Evolutionary conservation across 2,888 invertebrate species (phyloP).

Genomic region (Cryptocephalus moraei): DNA sequence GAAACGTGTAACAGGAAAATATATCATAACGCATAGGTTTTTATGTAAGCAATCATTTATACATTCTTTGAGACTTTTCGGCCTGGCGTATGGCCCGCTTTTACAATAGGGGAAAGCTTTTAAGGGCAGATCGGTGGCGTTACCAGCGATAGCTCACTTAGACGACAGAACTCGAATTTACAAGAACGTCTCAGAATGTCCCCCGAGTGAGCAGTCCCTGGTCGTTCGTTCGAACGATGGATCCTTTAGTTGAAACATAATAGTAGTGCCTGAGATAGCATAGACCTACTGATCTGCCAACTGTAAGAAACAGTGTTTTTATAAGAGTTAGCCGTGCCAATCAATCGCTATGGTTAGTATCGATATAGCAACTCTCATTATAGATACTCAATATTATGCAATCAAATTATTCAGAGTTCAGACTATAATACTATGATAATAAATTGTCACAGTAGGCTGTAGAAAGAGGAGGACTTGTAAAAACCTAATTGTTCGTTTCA

Average conservation of each 20-base stretch:
- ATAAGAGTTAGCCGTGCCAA: constrained; percentile 7
- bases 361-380: constrained; percentile 4
- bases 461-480: constrained; percentile 4
- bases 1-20: background rate
- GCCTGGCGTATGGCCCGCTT: no score
- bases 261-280: background rate
- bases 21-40: background rate
- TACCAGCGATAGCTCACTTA: no score
- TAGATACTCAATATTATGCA: constrained; percentile 11
- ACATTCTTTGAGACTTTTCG: no score
- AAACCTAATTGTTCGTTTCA: constrained; percentile 2
- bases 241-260: no score
- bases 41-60: background rate
- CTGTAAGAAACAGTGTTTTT: background rate
- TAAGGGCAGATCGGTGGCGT: no score
- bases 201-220: no score
- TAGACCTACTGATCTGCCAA: constrained; percentile 5
- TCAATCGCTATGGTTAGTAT: constrained; percentile 11
- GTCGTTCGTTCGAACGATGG: no score
- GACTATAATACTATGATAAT: constrained; percentile 39
- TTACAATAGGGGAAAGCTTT: no score
- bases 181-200: no score
- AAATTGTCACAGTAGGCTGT: constrained; percentile 26
- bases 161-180: no score
- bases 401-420: constrained; percentile 22